Percentiles rank a stretch among this genome's conserved stretches.
Conservation (phyloP, 2,113 vertebrate genomes). For the Quiscalus mexicanus region DNA sequence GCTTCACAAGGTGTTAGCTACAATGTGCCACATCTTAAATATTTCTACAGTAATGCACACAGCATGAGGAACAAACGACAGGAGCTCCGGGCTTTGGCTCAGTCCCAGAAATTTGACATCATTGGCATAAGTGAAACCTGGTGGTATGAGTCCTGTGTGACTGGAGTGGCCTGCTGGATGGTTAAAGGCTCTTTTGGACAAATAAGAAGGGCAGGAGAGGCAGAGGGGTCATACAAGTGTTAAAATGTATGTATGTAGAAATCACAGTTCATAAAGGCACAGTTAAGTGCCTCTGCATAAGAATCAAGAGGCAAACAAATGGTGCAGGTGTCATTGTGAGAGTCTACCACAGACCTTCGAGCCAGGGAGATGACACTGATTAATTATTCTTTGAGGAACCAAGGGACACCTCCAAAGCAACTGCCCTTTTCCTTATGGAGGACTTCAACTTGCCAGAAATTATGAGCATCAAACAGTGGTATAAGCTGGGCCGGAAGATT, state of each 20-base stretch:
- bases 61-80: neutral
- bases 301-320: neutral
- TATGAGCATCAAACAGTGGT: neutral
- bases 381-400: neutral
- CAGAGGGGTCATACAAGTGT: neutral
- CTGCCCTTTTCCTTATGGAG: neutral
- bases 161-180: neutral
- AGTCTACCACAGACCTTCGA: neutral
- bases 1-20: neutral
- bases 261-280: neutral
- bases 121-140: neutral
- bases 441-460: neutral
- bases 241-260: neutral
- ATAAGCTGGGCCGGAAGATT: neutral
- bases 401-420: neutral
- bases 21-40: neutral
- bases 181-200: neutral
- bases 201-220: too few species aligned
- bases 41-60: neutral
- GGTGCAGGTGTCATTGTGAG: neutral
- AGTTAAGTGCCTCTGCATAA: neutral
- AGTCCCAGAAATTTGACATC: neutral
- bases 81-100: rapidly evolving
- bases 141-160: neutral
- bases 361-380: rapidly evolving